Evolutionary conservation across 2,888 invertebrate species (phyloP).

Genomic region (Taenaris catops): DNA sequence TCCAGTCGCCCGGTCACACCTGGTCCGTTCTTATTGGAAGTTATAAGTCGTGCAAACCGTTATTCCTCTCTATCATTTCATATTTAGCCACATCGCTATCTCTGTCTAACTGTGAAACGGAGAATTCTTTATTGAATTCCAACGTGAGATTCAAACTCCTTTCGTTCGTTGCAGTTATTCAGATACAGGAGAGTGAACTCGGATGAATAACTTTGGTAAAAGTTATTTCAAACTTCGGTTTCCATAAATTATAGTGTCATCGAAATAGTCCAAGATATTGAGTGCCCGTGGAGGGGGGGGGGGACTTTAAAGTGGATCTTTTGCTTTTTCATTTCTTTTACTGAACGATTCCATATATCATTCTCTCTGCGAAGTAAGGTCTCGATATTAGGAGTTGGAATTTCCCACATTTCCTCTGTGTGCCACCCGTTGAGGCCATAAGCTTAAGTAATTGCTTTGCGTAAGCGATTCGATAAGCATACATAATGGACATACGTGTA

Average conservation of each 20-base stretch:
- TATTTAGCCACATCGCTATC: conserved; percentile 13
- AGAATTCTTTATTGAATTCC: conserved; percentile 43
- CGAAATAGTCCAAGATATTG: conserved; percentile 21
- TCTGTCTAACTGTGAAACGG: conserved; percentile 18
- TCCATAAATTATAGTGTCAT: conserved; percentile 23
- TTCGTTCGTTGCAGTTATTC: conserved; percentile 15
- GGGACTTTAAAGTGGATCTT: conserved; percentile 16
- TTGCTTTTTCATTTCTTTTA: conserved; percentile 16
- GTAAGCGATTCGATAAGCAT: conserved; percentile 9
- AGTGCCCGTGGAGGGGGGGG: conserved; percentile 6
- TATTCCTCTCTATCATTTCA: conserved; percentile 39
- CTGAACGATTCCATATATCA: conserved; percentile 11
- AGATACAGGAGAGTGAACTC: conserved; percentile 15
- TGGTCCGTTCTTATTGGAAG: conserved; percentile 71
- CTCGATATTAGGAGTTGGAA: conserved; percentile 4
- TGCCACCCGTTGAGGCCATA: conserved; percentile 6
- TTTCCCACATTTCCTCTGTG: conserved; percentile 9
- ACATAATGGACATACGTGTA: conserved; percentile 8
- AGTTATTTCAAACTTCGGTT: conserved; percentile 23
- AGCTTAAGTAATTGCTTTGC: conserved; percentile 10
- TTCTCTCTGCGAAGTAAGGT: conserved; percentile 2
- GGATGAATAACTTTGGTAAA: conserved; percentile 20
- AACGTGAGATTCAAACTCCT: conserved; percentile 19
- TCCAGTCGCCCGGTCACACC: conserved; percentile 64
- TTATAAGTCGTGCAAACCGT: conserved; percentile 75